Evolutionary conservation across 2,888 invertebrate genomes (phyloP).

Genomic region (Carterocephalus palaemon): DNA sequence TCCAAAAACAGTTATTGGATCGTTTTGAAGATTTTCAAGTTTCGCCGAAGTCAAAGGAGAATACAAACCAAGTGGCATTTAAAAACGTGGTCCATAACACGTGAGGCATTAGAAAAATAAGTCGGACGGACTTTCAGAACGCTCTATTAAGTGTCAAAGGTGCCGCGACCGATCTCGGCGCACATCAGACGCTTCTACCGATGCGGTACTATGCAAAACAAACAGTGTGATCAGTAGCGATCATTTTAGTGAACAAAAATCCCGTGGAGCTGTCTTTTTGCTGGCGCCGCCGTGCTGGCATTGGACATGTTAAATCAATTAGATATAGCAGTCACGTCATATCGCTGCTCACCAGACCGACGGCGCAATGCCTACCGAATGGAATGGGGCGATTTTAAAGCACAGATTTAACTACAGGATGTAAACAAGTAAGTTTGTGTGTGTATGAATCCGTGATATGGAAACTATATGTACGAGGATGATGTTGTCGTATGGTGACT

Average conservation of each 20-base stretch:
- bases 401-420: too few relatives aligned
- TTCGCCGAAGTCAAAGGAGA: slow-evolving; percentile 17
- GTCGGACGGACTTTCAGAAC: slow-evolving; percentile 28
- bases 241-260: slow-evolving; percentile 52
- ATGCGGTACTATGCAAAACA: slow-evolving; percentile 65
- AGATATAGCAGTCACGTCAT: slow-evolving; percentile 44
- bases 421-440: too few relatives aligned
- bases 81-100: slow-evolving; percentile 20
- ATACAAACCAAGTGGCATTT: slow-evolving; percentile 11
- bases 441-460: too few relatives aligned
- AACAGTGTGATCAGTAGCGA: slow-evolving; percentile 62
- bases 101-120: slow-evolving; percentile 31
- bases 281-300: slow-evolving; percentile 39
- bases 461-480: too few relatives aligned
- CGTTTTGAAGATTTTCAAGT: slow-evolving; percentile 1
- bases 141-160: slow-evolving; percentile 61
- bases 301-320: slow-evolving; percentile 67
- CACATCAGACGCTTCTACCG: slow-evolving; percentile 47
- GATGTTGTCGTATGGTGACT: too few relatives aligned
- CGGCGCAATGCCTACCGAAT: slow-evolving; percentile 3
- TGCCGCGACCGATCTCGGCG: slow-evolving; percentile 51
- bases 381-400: slow-evolving; percentile 6
- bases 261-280: slow-evolving; percentile 51
- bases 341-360: slow-evolving; percentile 14
- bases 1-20: too few relatives aligned